phyloP scores from a whole-genome alignment of 2,113 vertebrate species.

The Oryctolagus cuniculus region DNA sequence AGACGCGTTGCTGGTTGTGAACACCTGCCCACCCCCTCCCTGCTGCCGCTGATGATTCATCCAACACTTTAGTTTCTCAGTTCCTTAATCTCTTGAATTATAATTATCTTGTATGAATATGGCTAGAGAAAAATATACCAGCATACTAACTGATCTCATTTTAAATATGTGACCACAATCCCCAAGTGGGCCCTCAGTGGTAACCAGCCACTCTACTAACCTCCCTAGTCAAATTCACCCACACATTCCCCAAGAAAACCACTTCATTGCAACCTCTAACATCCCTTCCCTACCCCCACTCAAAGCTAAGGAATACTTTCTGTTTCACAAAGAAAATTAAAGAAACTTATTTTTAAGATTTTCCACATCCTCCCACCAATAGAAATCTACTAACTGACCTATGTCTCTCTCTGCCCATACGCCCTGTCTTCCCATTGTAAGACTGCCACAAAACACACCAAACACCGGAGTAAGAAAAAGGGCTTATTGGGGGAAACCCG shows the following conservation, averaged over 20 bases:
- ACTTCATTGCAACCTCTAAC: not conserved
- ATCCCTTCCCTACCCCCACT: not conserved
- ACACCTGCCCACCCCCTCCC: not conserved
- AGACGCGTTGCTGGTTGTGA: not conserved
- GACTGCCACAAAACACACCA: too few species aligned
- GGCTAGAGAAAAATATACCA: not conserved
- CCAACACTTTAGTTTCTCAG: not conserved
- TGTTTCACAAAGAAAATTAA: not conserved
- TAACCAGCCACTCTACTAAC: not conserved
- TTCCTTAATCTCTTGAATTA: not conserved
- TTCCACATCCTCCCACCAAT: not conserved
- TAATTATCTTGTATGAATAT: constrained; percentile 13
- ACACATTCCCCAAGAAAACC: not conserved
- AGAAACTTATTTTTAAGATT: not conserved
- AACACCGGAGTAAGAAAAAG: too few species aligned
- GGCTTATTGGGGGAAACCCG: too few species aligned
- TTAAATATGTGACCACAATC: constrained; percentile 5
- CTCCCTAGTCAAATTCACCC: not conserved
- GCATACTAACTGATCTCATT: constrained; percentile 10
- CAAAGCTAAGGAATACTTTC: not conserved
- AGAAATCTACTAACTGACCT: not conserved
- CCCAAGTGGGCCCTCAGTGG: not conserved
- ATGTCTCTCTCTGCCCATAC: too few species aligned
- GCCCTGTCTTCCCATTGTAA: not conserved
- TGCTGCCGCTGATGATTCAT: not conserved